A percentile compares a stretch with the other conserved stretches of the same genome.
These are phyloP conservation scores for Archegozetes longisetosus DNA, from an alignment of 1,140 invertebrate species.

Conservation along the genomic window DNA sequence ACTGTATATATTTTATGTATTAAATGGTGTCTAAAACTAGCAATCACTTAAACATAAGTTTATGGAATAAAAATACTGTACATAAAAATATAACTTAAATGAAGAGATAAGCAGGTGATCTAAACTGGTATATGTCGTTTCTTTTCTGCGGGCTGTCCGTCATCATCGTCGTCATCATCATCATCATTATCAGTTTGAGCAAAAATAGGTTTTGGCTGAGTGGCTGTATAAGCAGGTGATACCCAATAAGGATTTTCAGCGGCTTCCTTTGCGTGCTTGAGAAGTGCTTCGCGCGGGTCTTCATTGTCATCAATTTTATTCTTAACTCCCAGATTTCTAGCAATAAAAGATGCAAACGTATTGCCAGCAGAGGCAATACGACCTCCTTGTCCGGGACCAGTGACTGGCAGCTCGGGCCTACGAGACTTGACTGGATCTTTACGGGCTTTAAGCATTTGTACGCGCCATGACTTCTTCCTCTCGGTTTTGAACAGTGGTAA, in stretches of 20 bases:
- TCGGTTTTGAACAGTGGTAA: conserved; percentile 88
- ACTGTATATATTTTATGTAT: no score
- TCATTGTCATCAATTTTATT: conserved; percentile 81
- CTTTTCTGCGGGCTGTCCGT: not conserved
- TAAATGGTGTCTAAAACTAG: no score
- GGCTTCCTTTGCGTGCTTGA: conserved; percentile 92
- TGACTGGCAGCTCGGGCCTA: conserved; percentile 86
- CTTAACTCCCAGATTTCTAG: conserved; percentile 78
- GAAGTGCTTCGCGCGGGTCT: conserved; percentile 86
- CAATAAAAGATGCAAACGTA: conserved; percentile 92
- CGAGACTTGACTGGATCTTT: conserved; percentile 81
- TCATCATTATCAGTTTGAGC: conserved; percentile 16
- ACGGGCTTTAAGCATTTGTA: conserved; percentile 78
- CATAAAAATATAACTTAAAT: no score
- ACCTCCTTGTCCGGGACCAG: conserved; percentile 59
- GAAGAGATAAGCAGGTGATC: no score
- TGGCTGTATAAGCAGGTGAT: conserved; percentile 65
- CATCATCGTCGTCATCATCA: conserved; percentile 8
- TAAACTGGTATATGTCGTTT: conserved; percentile 9
- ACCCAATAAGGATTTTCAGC: conserved; percentile 95
- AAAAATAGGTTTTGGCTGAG: conserved; percentile 30
- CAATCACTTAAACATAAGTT: no score
- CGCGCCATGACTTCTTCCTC: conserved; percentile 67
- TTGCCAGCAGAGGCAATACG: conserved; percentile 84
- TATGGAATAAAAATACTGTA: no score